Percentiles rank a stretch among this genome's conserved stretches.
phyloP scores from a whole-genome alignment of 2,797 vertebrate species.

The Odontamblyopus rebecca region DNA sequence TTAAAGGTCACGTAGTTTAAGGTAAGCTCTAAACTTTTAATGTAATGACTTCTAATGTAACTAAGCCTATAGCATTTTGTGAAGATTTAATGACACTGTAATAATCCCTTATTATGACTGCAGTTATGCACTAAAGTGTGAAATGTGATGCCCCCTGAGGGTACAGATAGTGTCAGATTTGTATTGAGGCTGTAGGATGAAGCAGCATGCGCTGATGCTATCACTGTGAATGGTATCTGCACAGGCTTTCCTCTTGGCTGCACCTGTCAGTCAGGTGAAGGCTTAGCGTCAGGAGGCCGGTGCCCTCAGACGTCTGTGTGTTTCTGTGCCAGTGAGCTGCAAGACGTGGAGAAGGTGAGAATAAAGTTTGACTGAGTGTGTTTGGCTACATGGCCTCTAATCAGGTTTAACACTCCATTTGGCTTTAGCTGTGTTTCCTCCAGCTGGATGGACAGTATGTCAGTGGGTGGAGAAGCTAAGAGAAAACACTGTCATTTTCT shows the following conservation, averaged over 20 bases:
- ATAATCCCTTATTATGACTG: slow-evolving; percentile 71
- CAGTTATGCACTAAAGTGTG: slow-evolving; percentile 73
- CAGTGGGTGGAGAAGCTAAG: slow-evolving; percentile 25
- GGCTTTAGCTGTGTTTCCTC: slow-evolving; percentile 31
- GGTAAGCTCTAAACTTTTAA: not conserved
- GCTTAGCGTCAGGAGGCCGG: slow-evolving; percentile 53
- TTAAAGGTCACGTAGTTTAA: not conserved
- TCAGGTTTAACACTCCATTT: slow-evolving; percentile 76
- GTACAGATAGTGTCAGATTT: slow-evolving; percentile 52
- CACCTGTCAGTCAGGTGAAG: slow-evolving; percentile 77
- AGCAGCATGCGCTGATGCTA: slow-evolving; percentile 63
- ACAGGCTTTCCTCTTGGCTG: slow-evolving; percentile 71
- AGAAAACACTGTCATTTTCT: slow-evolving; percentile 60
- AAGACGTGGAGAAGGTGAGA: slow-evolving; percentile 37
- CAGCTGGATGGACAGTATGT: slow-evolving; percentile 43
- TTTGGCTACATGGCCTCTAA: slow-evolving; percentile 62
- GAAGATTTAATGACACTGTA: slow-evolving; percentile 22
- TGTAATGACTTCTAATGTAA: not conserved
- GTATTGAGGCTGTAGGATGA: slow-evolving; percentile 42
- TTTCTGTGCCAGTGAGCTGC: slow-evolving; percentile 31
- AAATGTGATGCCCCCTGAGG: slow-evolving; percentile 68
- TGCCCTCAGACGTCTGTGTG: slow-evolving; percentile 41
- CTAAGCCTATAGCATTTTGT: not conserved
- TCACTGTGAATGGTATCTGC: slow-evolving; percentile 56
- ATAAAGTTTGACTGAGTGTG: slow-evolving; percentile 25